phyloP scores from a whole-genome alignment of 2,888 invertebrate genomes.

The Ochropacha duplaris region DNA sequence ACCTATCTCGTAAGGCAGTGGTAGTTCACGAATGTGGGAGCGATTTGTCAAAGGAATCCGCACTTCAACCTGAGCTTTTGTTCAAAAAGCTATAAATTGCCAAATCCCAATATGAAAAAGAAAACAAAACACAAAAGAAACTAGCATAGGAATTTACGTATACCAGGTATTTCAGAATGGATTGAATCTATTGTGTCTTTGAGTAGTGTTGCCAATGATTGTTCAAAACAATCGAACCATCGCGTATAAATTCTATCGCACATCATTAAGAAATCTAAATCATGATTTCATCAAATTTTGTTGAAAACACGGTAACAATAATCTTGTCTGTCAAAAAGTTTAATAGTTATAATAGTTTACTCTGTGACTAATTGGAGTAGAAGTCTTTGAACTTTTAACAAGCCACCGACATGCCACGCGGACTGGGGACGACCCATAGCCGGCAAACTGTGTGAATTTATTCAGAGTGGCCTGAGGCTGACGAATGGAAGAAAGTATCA shows the following conservation, averaged over 20 bases:
- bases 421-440: neutral
- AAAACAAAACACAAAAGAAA: neutral
- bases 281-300: neutral
- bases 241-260: too few relatives aligned
- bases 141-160: constrained; percentile 3
- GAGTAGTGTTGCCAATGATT: neutral
- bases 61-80: constrained; percentile 5
- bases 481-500: constrained; percentile 3
- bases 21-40: constrained; percentile 1
- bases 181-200: constrained; percentile 1
- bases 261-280: neutral
- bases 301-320: constrained; percentile 20
- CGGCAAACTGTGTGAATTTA: constrained; percentile 1
- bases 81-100: constrained; percentile 5
- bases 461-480: constrained; percentile 4
- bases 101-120: neutral
- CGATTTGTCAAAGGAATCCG: constrained; percentile 5
- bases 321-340: constrained; percentile 19
- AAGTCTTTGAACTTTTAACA: constrained; percentile 12
- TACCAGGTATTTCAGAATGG: neutral
- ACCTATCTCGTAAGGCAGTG: neutral
- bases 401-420: neutral
- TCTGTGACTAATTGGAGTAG: constrained; percentile 21
- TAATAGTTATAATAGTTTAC: constrained; percentile 20
- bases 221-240: too few relatives aligned